A percentile compares a stretch with the other conserved stretches of the same genome.
phyloP scores from a whole-genome alignment of 1,140 invertebrate species.

The Drosophila gunungcola region DNA sequence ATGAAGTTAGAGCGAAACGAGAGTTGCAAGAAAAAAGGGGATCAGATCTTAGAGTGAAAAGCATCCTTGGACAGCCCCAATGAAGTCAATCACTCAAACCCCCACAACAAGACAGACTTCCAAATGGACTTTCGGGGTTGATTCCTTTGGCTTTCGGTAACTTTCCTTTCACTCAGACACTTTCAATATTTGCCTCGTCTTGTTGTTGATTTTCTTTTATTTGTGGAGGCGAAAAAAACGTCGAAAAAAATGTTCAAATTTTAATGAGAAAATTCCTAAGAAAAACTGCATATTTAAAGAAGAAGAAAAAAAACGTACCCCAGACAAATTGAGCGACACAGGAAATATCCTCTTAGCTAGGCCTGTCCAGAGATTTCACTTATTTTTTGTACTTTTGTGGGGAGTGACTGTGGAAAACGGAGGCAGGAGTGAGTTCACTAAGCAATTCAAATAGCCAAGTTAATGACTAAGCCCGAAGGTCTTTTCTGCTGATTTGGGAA shows the following conservation, averaged over 20 bases:
- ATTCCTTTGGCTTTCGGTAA: slow-evolving; percentile 45
- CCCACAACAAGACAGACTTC: slow-evolving; percentile 2
- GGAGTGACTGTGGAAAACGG: neutral
- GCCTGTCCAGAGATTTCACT: slow-evolving; percentile 31
- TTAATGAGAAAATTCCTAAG: slow-evolving; percentile 82
- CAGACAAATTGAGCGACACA: slow-evolving; percentile 54
- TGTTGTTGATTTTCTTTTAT: slow-evolving; percentile 66
- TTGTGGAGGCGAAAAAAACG: slow-evolving; percentile 27
- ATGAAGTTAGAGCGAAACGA: slow-evolving; percentile 64
- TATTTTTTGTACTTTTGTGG: neutral
- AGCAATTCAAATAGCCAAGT: slow-evolving; percentile 78
- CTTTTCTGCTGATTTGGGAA: slow-evolving; percentile 74
- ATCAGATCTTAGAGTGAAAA: neutral
- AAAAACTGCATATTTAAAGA: slow-evolving; percentile 81
- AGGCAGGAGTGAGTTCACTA: slow-evolving; percentile 15
- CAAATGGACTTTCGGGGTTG: slow-evolving; percentile 60
- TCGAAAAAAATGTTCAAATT: slow-evolving; percentile 54
- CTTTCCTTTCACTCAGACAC: slow-evolving; percentile 69
- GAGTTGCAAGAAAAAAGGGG: slow-evolving; percentile 1
- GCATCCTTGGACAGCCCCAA: slow-evolving; percentile 32
- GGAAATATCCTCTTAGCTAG: slow-evolving; percentile 59
- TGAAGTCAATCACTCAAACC: slow-evolving; percentile 79
- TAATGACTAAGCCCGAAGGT: slow-evolving; percentile 74
- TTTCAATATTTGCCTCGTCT: slow-evolving; percentile 75
- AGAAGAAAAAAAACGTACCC: slow-evolving; percentile 38